Conservation (phyloP, 1,140 invertebrate genomes). For the Ericerus pela region DNA sequence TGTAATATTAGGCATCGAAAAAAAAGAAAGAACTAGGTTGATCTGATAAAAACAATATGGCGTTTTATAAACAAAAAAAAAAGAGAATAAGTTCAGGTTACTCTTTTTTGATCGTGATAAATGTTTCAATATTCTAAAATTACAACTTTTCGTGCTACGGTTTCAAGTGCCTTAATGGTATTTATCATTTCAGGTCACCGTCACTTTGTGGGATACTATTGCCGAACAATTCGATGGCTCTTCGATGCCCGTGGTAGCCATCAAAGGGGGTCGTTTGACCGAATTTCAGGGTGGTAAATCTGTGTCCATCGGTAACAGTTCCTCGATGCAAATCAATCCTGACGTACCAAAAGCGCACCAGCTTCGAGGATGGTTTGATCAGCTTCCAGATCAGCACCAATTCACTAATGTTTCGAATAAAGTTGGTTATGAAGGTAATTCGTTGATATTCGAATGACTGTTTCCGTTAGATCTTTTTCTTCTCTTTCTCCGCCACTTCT, state of each 20-base stretch:
- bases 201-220: slow-evolving; percentile 63
- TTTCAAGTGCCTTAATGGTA: background rate
- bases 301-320: slow-evolving; percentile 40
- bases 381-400: slow-evolving; percentile 40
- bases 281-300: slow-evolving; percentile 44
- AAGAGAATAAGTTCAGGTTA: too few relatives aligned
- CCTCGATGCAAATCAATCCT: slow-evolving; percentile 63
- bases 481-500: background rate
- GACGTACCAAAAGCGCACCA: slow-evolving; percentile 74
- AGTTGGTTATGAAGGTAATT: slow-evolving; percentile 30
- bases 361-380: slow-evolving; percentile 78
- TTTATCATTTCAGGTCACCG: slow-evolving; percentile 35
- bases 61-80: too few relatives aligned
- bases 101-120: too few relatives aligned
- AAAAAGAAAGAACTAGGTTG: too few relatives aligned
- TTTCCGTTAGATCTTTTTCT: background rate
- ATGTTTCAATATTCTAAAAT: too few relatives aligned
- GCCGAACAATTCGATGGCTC: slow-evolving; percentile 70
- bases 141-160: too few relatives aligned
- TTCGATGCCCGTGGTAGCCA: slow-evolving; percentile 60
- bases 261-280: slow-evolving; percentile 58
- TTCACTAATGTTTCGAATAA: slow-evolving; percentile 45
- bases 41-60: too few relatives aligned
- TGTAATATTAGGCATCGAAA: too few relatives aligned
- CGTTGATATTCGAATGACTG: background rate